A percentile compares a stretch with the other conserved stretches of the same genome.
Conservation (phyloP, 2,888 invertebrate genomes). For the Xestia xanthographa region DNA sequence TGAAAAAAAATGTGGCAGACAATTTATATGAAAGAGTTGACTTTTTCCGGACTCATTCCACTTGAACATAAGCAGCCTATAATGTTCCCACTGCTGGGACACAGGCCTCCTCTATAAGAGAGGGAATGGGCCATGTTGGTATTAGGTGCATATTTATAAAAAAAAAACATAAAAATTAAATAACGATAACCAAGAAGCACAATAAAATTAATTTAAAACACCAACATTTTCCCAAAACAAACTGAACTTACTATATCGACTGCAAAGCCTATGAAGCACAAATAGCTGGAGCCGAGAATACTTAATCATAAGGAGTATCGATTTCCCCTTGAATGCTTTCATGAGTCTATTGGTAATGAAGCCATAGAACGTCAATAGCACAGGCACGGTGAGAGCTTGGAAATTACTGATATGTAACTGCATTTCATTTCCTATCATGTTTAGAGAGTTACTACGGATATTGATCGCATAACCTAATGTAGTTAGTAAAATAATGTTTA, state of each 20-base stretch:
- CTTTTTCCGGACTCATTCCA: neutral
- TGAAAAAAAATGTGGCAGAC: no score
- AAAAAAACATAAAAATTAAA: neutral
- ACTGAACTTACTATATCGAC: neutral
- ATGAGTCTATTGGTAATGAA: conserved; percentile 32
- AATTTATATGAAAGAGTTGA: neutral
- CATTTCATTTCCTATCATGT: neutral
- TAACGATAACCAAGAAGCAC: neutral
- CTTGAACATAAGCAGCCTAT: no score
- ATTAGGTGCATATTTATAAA: no score
- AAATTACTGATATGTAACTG: neutral
- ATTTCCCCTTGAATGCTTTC: conserved; percentile 15
- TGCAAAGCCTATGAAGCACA: neutral
- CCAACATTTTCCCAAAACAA: neutral
- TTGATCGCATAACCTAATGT: no score
- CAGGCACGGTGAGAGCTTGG: neutral
- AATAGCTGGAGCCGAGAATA: conserved; percentile 15
- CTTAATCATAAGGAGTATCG: conserved; percentile 20
- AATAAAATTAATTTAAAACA: neutral
- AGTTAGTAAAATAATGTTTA: no score
- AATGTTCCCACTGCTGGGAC: no score
- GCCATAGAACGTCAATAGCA: neutral
- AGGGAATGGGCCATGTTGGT: no score
- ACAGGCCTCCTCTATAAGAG: no score
- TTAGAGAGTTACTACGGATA: no score